Conservation (phyloP, 35 echinoderm and acorn worm genomes). For the Amphiura filiformis region DNA sequence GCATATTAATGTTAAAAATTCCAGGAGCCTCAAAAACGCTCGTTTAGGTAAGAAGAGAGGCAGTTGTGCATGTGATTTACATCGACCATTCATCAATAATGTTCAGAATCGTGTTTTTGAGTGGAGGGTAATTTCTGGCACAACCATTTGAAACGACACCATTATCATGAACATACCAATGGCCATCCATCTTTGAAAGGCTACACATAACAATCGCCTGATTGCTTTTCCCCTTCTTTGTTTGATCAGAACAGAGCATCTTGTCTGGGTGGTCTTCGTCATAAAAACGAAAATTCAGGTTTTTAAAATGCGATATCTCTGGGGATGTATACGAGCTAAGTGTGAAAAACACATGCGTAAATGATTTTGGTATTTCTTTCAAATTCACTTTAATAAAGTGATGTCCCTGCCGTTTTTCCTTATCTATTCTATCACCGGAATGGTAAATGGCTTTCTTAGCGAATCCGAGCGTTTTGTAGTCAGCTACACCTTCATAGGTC, state of each 20-base stretch:
- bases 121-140: background rate
- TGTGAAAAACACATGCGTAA: constrained; percentile 21
- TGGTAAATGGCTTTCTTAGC: background rate
- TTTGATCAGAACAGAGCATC: constrained; percentile 24
- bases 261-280: constrained; percentile 15
- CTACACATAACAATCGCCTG: constrained; percentile 31
- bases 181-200: background rate
- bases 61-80: too few species aligned
- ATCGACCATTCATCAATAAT: too few species aligned
- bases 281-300: constrained; percentile 24
- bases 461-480: background rate
- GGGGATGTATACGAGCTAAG: constrained; percentile 25
- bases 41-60: too few species aligned
- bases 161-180: constrained; percentile 17
- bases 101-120: constrained; percentile 20
- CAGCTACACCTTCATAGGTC: background rate
- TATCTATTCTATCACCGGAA: constrained; percentile 21
- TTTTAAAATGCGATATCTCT: background rate
- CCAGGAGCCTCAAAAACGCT: too few species aligned
- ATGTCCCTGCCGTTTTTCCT: background rate
- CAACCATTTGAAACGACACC: constrained; percentile 5
- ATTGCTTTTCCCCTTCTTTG: background rate
- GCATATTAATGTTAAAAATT: too few species aligned
- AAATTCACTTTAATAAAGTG: constrained; percentile 29
- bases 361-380: background rate